Percentiles rank a stretch among this genome's conserved stretches.
phyloP scores from a whole-genome alignment of 2,797 vertebrate genomes.

The Margarornis squamiger region DNA sequence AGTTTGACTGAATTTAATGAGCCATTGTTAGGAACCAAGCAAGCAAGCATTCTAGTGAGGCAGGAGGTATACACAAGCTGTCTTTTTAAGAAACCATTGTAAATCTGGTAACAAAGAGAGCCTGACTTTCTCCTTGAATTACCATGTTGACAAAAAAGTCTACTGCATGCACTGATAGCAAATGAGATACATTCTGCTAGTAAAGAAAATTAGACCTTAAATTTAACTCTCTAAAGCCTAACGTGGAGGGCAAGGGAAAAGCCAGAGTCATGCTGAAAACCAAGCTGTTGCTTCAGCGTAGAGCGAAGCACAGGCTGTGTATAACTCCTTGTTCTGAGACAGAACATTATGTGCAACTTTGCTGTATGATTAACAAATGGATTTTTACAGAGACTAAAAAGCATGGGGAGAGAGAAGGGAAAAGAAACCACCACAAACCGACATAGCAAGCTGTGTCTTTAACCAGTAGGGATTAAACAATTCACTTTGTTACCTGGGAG shows the following conservation, averaged over 20 bases:
- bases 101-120: constrained; percentile 72
- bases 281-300: constrained; percentile 58
- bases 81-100: constrained; percentile 70
- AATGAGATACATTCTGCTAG: constrained; percentile 70
- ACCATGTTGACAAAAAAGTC: constrained; percentile 69
- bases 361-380: constrained; percentile 38
- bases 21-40: constrained; percentile 74
- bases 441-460: constrained; percentile 44
- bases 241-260: constrained; percentile 27
- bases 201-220: constrained; percentile 70
- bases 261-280: constrained; percentile 65
- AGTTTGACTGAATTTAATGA: constrained; percentile 79
- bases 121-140: constrained; percentile 74
- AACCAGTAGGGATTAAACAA: constrained; percentile 60
- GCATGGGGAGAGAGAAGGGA: background rate
- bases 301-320: constrained; percentile 16
- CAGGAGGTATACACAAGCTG: constrained; percentile 66
- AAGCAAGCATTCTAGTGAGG: constrained; percentile 69
- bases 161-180: constrained; percentile 63
- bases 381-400: constrained; percentile 28
- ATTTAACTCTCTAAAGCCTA: constrained; percentile 68
- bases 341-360: constrained; percentile 68
- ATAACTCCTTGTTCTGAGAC: constrained; percentile 39
- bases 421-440: rapidly evolving
- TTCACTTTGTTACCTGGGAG: constrained; percentile 64